These are phyloP conservation scores for Artibeus jamaicensis DNA, from an alignment of 2,797 vertebrate species.

Conservation along the genomic window DNA sequence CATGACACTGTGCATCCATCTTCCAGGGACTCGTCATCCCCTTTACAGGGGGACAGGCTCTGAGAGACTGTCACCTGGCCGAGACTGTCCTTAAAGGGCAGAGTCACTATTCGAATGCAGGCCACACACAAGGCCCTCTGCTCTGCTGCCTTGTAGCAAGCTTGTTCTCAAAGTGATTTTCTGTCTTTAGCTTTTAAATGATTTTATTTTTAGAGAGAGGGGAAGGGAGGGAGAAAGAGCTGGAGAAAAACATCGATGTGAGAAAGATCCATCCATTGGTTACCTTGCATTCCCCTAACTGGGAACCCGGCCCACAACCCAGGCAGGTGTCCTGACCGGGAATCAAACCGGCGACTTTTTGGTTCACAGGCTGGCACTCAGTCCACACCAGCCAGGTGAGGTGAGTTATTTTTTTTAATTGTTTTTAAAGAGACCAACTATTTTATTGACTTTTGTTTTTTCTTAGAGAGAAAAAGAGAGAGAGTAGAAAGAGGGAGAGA, in stretches of 20 bases:
- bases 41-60: not conserved
- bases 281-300: no score
- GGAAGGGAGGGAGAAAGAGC: not conserved
- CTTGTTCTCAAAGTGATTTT: conserved; percentile 1
- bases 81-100: not conserved
- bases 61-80: not conserved
- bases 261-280: no score
- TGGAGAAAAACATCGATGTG: not conserved
- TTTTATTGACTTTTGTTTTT: no score
- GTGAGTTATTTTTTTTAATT: no score
- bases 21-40: not conserved
- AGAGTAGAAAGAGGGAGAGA: no score
- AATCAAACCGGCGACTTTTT: no score
- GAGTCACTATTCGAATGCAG: not conserved
- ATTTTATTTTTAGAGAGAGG: not conserved
- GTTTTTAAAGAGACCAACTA: no score
- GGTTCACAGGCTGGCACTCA: no score
- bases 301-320: no score
- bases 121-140: not conserved
- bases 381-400: no score
- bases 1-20: not conserved
- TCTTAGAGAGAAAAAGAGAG: no score
- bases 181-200: not conserved
- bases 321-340: no score
- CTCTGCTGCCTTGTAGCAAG: not conserved